Conservation (phyloP, 1,140 invertebrate genomes). For the Drosophila kurseongensis region DNA sequence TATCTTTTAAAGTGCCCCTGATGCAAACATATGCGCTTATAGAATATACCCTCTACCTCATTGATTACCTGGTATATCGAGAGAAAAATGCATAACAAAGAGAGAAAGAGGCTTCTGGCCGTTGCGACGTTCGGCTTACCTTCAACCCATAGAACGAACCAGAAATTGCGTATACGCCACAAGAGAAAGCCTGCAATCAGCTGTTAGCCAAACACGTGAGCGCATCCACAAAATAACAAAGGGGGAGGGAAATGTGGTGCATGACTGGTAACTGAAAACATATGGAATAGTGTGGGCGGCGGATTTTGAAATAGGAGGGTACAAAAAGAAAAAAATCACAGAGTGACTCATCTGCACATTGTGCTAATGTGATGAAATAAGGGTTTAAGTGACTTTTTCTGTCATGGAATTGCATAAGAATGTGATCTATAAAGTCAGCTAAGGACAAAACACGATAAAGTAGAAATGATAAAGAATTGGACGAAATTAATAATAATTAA, state of each 20-base stretch:
- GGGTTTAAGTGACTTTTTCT: background rate
- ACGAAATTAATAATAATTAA: background rate
- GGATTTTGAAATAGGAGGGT: background rate
- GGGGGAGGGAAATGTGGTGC: background rate
- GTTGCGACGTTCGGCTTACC: constrained; percentile 1
- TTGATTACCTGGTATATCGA: background rate
- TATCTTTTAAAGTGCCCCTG: no score
- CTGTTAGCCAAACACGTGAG: constrained; percentile 42
- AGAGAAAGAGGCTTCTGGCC: constrained; percentile 1
- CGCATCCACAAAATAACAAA: background rate
- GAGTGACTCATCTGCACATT: constrained; percentile 9
- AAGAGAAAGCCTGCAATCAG: constrained; percentile 17
- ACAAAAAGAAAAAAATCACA: background rate
- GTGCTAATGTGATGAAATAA: background rate
- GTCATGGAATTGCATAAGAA: background rate
- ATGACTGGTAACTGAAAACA: constrained; percentile 9
- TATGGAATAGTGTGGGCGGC: constrained; percentile 5
- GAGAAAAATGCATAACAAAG: constrained; percentile 10
- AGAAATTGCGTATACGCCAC: constrained; percentile 46
- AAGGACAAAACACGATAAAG: background rate
- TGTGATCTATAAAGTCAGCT: background rate
- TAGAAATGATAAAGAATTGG: background rate
- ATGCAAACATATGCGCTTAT: background rate
- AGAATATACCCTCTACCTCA: background rate
- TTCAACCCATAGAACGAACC: constrained; percentile 13